A percentile compares a stretch with the other conserved stretches of the same genome.
phyloP scores from a whole-genome alignment of 2,113 vertebrate genomes.

The Tachysurus vachellii region DNA sequence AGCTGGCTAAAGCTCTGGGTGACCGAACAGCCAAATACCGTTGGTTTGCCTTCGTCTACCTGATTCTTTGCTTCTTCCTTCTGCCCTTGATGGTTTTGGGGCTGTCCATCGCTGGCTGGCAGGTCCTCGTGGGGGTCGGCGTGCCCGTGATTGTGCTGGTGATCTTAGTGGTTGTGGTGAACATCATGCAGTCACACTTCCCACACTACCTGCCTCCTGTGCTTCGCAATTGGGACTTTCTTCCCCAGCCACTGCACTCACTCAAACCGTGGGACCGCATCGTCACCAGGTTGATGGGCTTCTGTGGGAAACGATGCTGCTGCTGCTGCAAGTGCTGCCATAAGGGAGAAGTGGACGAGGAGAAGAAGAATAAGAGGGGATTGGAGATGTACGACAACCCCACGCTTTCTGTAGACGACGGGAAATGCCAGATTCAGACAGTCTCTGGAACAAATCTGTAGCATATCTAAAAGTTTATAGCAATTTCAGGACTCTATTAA shows the following conservation, averaged over 20 bases:
- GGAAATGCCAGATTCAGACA: slow-evolving; percentile 22
- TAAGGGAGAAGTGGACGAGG: slow-evolving; percentile 23
- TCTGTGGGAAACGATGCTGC: slow-evolving; percentile 76
- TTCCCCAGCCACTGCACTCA: slow-evolving; percentile 86
- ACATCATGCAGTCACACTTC: slow-evolving; percentile 79
- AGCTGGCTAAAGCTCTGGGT: slow-evolving; percentile 82
- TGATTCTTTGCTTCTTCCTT: slow-evolving; percentile 83
- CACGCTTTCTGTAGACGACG: slow-evolving; percentile 61
- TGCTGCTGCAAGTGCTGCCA: slow-evolving; percentile 70
- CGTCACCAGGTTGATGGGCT: slow-evolving; percentile 60
- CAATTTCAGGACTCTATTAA: neutral
- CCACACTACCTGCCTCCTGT: slow-evolving; percentile 70
- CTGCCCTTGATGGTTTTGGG: slow-evolving; percentile 81
- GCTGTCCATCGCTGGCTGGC: slow-evolving; percentile 90
- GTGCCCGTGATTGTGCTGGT: slow-evolving; percentile 72
- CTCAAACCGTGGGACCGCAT: slow-evolving; percentile 83
- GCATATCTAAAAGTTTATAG: neutral
- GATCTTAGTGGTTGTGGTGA: slow-evolving; percentile 74
- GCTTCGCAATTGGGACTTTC: slow-evolving; percentile 84
- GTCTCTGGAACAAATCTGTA: slow-evolving; percentile 43
- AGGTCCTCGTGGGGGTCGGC: slow-evolving; percentile 82
- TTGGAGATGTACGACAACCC: slow-evolving; percentile 80
- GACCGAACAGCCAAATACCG: slow-evolving; percentile 84
- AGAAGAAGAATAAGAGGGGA: slow-evolving; percentile 57
- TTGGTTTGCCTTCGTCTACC: slow-evolving; percentile 92